phyloP scores from a whole-genome alignment of 2,888 invertebrate genomes.

The Agrochola circellaris region DNA sequence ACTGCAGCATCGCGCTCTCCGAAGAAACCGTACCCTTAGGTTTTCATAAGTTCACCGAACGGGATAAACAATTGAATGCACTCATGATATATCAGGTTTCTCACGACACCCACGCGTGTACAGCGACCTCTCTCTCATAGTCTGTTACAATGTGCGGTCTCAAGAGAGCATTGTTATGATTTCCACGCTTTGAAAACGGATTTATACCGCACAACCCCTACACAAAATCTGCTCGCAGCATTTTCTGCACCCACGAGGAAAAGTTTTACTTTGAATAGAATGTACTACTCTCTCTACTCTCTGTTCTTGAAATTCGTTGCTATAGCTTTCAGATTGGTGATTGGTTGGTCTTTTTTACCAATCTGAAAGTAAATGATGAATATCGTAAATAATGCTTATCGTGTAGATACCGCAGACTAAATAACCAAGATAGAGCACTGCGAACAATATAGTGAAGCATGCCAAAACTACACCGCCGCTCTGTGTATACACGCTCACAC shows the following conservation, averaged over 20 bases:
- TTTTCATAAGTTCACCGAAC: not conserved
- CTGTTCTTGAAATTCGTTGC: not conserved
- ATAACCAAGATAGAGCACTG: no score
- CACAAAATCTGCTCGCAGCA: constrained; percentile 21
- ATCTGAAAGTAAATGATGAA: not conserved
- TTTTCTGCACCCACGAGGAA: constrained; percentile 8
- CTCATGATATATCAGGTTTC: constrained; percentile 4
- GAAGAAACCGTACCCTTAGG: not conserved
- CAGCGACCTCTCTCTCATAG: constrained; percentile 22
- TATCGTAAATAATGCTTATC: not conserved
- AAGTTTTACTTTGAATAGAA: not conserved
- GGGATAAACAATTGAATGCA: constrained; percentile 10
- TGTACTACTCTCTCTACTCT: not conserved
- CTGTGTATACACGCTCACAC: no score
- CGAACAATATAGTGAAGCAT: no score
- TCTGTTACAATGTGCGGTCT: constrained; percentile 18
- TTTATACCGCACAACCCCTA: constrained; percentile 16
- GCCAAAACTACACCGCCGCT: no score
- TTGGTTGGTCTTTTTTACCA: not conserved
- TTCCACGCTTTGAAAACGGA: constrained; percentile 40
- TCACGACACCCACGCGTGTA: constrained; percentile 20
- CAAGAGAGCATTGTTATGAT: constrained; percentile 52
- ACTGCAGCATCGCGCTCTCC: not conserved
- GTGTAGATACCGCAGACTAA: no score
- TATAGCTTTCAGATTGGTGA: not conserved